Percentiles rank a stretch among this genome's conserved stretches.
Conservation (phyloP, 2,888 invertebrate genomes). For the Andrena hattorfiana region DNA sequence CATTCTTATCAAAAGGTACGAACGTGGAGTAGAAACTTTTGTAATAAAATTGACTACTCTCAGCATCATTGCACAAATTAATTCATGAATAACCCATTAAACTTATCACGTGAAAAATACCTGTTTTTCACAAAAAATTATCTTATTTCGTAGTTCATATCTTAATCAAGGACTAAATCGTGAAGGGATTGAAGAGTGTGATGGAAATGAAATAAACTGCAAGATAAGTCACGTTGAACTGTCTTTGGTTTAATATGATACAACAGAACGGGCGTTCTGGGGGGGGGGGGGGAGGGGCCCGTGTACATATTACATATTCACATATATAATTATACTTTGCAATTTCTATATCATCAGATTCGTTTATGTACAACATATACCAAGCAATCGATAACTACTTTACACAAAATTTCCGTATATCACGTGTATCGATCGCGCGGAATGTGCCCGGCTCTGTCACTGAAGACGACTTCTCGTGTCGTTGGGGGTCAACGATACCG, state of each 20-base stretch:
- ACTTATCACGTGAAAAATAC: no score
- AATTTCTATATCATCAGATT: slow-evolving; percentile 72
- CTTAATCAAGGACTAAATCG: neutral
- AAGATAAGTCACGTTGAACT: slow-evolving; percentile 76
- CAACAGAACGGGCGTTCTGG: slow-evolving; percentile 73
- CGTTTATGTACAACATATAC: slow-evolving; percentile 76
- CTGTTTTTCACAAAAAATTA: neutral
- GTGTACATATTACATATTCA: slow-evolving; percentile 69
- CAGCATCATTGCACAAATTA: no score
- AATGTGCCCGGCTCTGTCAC: slow-evolving; percentile 22
- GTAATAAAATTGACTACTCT: no score
- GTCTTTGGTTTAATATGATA: slow-evolving; percentile 84
- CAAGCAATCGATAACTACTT: slow-evolving; percentile 57
- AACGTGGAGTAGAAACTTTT: no score
- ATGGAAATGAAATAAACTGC: slow-evolving; percentile 38
- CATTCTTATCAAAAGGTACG: no score
- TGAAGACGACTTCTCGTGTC: slow-evolving; percentile 11
- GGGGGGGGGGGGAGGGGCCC: slow-evolving; percentile 46
- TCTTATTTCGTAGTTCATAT: neutral
- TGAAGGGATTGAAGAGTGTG: neutral
- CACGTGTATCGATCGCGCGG: slow-evolving; percentile 32
- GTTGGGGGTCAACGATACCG: slow-evolving; percentile 4
- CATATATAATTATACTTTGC: slow-evolving; percentile 70
- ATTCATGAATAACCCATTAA: no score
- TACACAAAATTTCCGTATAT: slow-evolving; percentile 47